These are phyloP conservation scores for Drosophila dives DNA, from an alignment of 2,888 invertebrate genomes.

Conservation along the genomic window DNA sequence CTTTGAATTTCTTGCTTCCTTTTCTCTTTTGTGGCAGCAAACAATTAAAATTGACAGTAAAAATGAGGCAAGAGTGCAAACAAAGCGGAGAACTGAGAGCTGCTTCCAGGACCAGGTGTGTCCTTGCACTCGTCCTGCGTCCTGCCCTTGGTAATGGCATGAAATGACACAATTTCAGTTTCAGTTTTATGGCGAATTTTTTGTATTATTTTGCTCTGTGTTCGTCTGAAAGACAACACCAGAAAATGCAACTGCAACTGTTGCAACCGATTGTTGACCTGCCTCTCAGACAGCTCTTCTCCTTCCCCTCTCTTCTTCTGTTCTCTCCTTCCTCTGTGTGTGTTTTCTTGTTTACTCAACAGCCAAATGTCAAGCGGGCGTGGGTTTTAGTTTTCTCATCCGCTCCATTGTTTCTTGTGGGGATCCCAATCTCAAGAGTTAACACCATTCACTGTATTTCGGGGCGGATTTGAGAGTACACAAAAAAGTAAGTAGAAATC, in stretches of 20 bases:
- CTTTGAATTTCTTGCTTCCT: background rate
- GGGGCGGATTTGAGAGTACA: constrained; percentile 14
- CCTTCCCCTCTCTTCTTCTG: constrained; percentile 1
- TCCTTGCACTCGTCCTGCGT: constrained; percentile 27
- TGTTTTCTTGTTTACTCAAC: constrained; percentile 66
- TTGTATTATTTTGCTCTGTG: constrained; percentile 13
- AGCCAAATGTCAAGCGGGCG: constrained; percentile 79
- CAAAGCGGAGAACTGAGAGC: constrained; percentile 35
- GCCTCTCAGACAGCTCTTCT: constrained; percentile 29
- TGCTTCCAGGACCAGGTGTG: constrained; percentile 58
- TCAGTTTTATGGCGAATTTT: constrained; percentile 65
- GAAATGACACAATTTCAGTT: constrained; percentile 83
- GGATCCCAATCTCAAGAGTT: constrained; percentile 62
- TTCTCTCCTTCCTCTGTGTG: constrained; percentile 8
- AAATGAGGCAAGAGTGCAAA: constrained; percentile 39
- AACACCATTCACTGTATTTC: constrained; percentile 49
- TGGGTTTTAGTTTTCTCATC: constrained; percentile 69
- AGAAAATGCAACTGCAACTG: constrained; percentile 39
- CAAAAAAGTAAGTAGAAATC: constrained; percentile 42
- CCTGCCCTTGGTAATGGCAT: constrained; percentile 62
- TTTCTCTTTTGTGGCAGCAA: constrained; percentile 32
- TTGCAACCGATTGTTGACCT: constrained; percentile 62
- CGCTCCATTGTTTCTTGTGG: constrained; percentile 60
- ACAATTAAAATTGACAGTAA: constrained; percentile 74
- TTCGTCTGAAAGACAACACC: constrained; percentile 74